Conservation (phyloP, 2,113 vertebrate genomes). For the Engystomops pustulosus region DNA sequence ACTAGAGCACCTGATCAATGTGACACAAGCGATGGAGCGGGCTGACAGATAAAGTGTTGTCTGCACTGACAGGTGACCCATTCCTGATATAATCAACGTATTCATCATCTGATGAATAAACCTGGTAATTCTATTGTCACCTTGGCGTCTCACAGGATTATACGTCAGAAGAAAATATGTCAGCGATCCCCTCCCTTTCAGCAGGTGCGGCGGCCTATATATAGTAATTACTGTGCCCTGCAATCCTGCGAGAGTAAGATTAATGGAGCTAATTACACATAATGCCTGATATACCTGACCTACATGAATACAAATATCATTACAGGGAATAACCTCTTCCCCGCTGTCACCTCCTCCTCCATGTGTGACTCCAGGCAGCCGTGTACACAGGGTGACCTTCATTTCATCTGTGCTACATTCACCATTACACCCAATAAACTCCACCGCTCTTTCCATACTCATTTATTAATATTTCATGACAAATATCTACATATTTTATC, state of each 20-base stretch:
- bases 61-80: background rate
- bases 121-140: background rate
- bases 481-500: no score
- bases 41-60: background rate
- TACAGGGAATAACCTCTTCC: constrained; percentile 6
- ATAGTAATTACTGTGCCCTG: constrained; percentile 33
- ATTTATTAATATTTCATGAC: background rate
- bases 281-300: constrained; percentile 39
- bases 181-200: background rate
- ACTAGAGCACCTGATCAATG: no score
- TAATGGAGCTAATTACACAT: constrained; percentile 40
- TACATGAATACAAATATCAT: constrained; percentile 45
- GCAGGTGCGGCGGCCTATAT: background rate
- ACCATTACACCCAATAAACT: background rate
- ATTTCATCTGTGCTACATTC: constrained; percentile 8
- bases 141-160: background rate
- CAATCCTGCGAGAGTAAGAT: constrained; percentile 17
- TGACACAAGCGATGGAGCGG: no score
- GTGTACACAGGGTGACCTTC: background rate
- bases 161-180: background rate
- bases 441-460: no score
- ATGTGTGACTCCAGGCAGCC: background rate
- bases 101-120: background rate
- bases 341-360: background rate
- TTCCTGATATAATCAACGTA: background rate